Evolutionary conservation across 2,888 invertebrate genomes (phyloP).

Genomic region (Latrodectus hesperus): DNA sequence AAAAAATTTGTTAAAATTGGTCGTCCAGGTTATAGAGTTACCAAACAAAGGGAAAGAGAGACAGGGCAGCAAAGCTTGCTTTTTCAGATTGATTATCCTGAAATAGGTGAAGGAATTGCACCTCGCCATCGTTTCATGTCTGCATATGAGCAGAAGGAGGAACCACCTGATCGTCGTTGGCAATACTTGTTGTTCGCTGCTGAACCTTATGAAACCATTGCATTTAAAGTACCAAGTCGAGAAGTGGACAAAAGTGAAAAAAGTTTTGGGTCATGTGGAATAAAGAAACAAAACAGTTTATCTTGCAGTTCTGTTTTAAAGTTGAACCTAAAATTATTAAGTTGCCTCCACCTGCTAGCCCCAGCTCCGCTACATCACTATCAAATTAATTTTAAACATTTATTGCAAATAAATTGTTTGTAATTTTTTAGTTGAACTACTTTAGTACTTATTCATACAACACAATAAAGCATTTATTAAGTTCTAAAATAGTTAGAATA

Average conservation of each 20-base stretch:
- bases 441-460: too few species aligned
- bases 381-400: too few species aligned
- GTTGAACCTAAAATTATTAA: constrained; percentile 79
- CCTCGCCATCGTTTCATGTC: constrained; percentile 98
- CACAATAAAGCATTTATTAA: too few species aligned
- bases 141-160: constrained; percentile 99
- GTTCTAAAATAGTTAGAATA: too few species aligned
- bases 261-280: constrained; percentile 99
- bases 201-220: constrained; percentile 99
- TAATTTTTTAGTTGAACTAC: too few species aligned
- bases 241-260: constrained; percentile 99
- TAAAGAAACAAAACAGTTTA: constrained; percentile 98
- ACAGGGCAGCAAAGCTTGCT: constrained; percentile 96
- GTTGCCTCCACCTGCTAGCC: constrained; percentile 73
- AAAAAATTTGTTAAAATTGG: constrained; percentile 99
- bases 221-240: constrained; percentile 98
- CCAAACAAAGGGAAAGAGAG: constrained; percentile 97
- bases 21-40: constrained; percentile 97
- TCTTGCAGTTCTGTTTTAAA: constrained; percentile 96
- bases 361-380: constrained; percentile 72
- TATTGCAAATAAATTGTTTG: too few species aligned
- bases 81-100: constrained; percentile 96
- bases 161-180: constrained; percentile 99
- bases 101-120: constrained; percentile 77
- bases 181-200: constrained; percentile 99